Evolutionary conservation across 2,113 vertebrate species (phyloP).

Genomic region (Alosa alosa): DNA sequence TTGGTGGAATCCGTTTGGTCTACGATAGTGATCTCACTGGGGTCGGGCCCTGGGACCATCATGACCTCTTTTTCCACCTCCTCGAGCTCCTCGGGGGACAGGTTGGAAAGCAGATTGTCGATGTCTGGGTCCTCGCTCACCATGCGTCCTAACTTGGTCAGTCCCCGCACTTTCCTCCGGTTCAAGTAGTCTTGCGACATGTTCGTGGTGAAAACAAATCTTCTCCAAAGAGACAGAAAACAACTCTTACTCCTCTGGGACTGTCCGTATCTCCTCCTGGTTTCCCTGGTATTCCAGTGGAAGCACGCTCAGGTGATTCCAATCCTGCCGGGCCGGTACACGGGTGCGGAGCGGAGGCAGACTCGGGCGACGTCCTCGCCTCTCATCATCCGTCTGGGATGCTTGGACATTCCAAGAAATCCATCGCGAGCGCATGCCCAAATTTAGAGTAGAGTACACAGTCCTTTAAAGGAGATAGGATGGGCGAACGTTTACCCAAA

Average conservation of each 20-base stretch:
- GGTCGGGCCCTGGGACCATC: conserved; percentile 80
- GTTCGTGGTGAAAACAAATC: conserved; percentile 2
- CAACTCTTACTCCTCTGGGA: not conserved
- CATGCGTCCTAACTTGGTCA: conserved; percentile 72
- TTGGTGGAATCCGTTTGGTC: conserved; percentile 58
- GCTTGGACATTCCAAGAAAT: conserved; percentile 96
- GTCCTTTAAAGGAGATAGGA: conserved; percentile 96
- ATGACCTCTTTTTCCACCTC: conserved; percentile 75
- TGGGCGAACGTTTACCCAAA: conserved; percentile 72
- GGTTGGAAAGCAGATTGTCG: conserved; percentile 75
- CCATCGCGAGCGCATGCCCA: conserved; percentile 90
- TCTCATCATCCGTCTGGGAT: conserved; percentile 43
- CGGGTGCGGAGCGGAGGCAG: conserved; percentile 40
- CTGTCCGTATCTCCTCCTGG: not conserved
- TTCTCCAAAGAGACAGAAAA: not conserved
- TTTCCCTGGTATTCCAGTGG: not conserved
- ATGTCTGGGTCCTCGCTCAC: conserved; percentile 79
- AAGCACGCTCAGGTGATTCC: not conserved
- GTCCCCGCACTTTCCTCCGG: conserved; percentile 67
- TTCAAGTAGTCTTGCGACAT: conserved; percentile 58
- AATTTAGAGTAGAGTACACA: conserved; percentile 90
- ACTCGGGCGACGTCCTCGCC: conserved; percentile 31
- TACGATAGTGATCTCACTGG: conserved; percentile 67
- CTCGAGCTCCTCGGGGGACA: conserved; percentile 75
- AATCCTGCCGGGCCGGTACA: not conserved